Evolutionary conservation across 2,888 invertebrate species (phyloP).

Genomic region (Apodemia zela): DNA sequence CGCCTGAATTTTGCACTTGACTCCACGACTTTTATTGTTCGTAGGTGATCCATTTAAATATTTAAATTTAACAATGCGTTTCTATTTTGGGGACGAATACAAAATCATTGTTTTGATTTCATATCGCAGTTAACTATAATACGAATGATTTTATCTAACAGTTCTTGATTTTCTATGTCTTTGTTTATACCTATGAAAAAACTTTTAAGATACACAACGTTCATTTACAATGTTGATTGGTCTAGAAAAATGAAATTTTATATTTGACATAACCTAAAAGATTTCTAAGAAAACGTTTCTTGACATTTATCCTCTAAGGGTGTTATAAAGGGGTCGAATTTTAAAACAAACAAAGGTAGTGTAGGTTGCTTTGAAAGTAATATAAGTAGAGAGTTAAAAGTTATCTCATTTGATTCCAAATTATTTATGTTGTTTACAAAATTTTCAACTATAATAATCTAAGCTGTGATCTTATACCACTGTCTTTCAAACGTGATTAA

Average conservation of each 20-base stretch:
- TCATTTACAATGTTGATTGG: not conserved
- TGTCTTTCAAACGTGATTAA: no score
- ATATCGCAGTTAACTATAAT: not conserved
- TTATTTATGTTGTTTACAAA: no score
- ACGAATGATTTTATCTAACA: not conserved
- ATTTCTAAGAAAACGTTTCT: no score
- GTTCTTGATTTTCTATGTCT: not conserved
- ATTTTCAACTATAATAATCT: no score
- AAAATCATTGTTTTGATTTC: constrained; percentile 41
- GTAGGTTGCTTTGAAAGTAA: no score
- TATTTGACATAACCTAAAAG: not conserved
- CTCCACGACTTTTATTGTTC: constrained; percentile 62
- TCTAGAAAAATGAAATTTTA: not conserved
- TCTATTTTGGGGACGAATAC: constrained; percentile 65
- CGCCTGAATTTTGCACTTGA: constrained; percentile 69
- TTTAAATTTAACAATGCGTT: constrained; percentile 62
- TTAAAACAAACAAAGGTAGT: no score
- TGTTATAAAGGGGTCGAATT: no score
- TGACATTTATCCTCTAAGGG: no score
- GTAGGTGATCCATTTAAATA: constrained; percentile 57
- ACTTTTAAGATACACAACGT: not conserved
- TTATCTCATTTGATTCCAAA: no score
- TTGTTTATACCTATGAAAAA: no score
- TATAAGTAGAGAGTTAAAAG: no score
- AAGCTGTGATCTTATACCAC: no score